A percentile compares a stretch with the other conserved stretches of the same genome.
Conservation (phyloP, 2,888 invertebrate species). For the Sussaba pulchella region DNA sequence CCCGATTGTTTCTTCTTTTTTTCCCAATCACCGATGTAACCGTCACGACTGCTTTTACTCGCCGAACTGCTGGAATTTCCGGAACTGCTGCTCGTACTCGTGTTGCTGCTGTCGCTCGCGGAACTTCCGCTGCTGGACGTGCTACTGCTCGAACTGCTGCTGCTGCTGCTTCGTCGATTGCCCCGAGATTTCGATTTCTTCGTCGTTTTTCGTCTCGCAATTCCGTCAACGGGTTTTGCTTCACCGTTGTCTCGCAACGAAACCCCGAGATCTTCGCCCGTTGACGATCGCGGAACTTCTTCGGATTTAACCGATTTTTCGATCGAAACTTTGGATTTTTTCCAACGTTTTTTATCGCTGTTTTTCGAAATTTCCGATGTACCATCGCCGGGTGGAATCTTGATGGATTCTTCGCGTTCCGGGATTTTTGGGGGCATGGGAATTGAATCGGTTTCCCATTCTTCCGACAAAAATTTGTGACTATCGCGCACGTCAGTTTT, state of each 20-base stretch:
- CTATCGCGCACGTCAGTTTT: constrained; percentile 49
- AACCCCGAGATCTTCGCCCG: background rate
- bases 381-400: background rate
- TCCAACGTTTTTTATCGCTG: background rate
- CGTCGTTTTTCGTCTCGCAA: constrained; percentile 31
- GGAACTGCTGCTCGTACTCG: constrained; percentile 71
- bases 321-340: background rate
- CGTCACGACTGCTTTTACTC: constrained; percentile 68
- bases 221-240: constrained; percentile 3
- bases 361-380: constrained; percentile 8
- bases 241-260: constrained; percentile 7
- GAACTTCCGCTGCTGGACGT: constrained; percentile 6
- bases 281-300: background rate
- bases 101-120: constrained; percentile 74
- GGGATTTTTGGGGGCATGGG: constrained; percentile 29
- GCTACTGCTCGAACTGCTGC: constrained; percentile 40
- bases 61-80: constrained; percentile 45
- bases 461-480: constrained; percentile 68
- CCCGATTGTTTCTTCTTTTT: constrained; percentile 62
- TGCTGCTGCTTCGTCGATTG: constrained; percentile 38
- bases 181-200: constrained; percentile 66
- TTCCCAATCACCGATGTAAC: constrained; percentile 76
- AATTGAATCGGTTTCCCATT: constrained; percentile 74
- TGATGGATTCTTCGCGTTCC: background rate
- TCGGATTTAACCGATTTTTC: constrained; percentile 3